phyloP scores from a whole-genome alignment of 2,797 vertebrate species.

The Clarias platycephalus region DNA sequence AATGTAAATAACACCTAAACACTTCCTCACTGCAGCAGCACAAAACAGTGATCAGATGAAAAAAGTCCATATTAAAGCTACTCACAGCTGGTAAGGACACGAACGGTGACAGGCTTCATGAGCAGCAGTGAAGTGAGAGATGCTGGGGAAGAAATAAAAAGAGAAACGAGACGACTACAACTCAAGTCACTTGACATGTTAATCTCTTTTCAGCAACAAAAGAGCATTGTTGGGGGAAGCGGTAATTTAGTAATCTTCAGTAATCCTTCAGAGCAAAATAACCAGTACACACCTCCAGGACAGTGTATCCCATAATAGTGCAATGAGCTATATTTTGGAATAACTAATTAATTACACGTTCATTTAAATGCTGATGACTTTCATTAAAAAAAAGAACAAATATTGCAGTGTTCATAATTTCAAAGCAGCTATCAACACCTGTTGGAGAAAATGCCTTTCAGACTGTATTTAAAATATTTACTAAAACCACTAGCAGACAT shows the following conservation, averaged over 20 bases:
- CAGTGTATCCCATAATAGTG: conserved; percentile 12
- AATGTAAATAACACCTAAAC: background rate
- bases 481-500: background rate
- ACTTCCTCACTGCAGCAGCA: background rate
- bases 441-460: conserved; percentile 42
- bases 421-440: conserved; percentile 29
- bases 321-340: background rate
- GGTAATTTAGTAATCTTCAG: conserved; percentile 69
- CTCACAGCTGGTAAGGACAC: conserved; percentile 56
- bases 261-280: conserved; percentile 62
- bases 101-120: conserved; percentile 46
- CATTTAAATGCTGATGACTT: background rate
- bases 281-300: conserved; percentile 24
- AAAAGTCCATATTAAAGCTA: conserved; percentile 37
- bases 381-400: background rate
- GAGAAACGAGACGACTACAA: conserved; percentile 61
- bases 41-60: conserved; percentile 17
- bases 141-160: conserved; percentile 55
- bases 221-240: conserved; percentile 72
- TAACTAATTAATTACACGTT: background rate
- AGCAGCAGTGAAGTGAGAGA: conserved; percentile 58
- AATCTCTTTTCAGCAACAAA: conserved; percentile 78
- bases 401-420: background rate
- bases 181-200: conserved; percentile 82
- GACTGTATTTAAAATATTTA: background rate